Base-by-base conservation (phyloP, 1,140 invertebrate genomes). In the Listronotus oregonensis region DNA sequence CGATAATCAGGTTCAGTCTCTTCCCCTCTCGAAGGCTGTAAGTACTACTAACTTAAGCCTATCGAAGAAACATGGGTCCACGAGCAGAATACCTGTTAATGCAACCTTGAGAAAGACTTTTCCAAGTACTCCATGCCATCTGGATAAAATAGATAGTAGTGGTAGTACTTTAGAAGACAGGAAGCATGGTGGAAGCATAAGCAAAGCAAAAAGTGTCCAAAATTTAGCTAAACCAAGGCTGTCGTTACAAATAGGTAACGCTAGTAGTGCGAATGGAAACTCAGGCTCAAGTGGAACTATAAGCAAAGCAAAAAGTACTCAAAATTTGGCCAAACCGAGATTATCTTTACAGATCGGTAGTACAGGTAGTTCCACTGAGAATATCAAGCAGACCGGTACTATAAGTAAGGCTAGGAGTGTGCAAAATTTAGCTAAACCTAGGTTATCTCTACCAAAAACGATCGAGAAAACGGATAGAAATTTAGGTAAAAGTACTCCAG, bases 121-220 rank as follows among this genome's bases (percentile, higher is more conserved):
- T 52, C 73, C 74, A 31, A 78, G 76, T 60, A 78, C 72, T 76
- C 76, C 76, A 47, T 68, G 67, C 65, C 71, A 73, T 78, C 76
- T 78, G 68, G 74, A 77, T 54, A 43, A 61, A 50, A 60, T 76
- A 77, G 76, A 78, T 71, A 62, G 47, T 51, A 69, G 34, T 47
- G 59, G 72, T 51, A 67, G 72, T 73, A 44, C 65, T 50, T 14
- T 10, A 9, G 44, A 21, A 12, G 7, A 17, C 12, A 54, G n/a
- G 9, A 63, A 55, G 27, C 57, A 37, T 17, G 43, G 34, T n/a
- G 44, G 40, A 18, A 17, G 51, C 10, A 44, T 70, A 37, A 60
- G 52, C 34, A 70, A 68, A 47, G 50, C 67, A 2, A 71, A 66
- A 46, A 73, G 72, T 55, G 55, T 64, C 6, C 70, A 68, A 49